Percentiles rank a stretch among this genome's conserved stretches.
phyloP scores from a whole-genome alignment of 2,888 invertebrate species.

The Drosophila vallismaia region DNA sequence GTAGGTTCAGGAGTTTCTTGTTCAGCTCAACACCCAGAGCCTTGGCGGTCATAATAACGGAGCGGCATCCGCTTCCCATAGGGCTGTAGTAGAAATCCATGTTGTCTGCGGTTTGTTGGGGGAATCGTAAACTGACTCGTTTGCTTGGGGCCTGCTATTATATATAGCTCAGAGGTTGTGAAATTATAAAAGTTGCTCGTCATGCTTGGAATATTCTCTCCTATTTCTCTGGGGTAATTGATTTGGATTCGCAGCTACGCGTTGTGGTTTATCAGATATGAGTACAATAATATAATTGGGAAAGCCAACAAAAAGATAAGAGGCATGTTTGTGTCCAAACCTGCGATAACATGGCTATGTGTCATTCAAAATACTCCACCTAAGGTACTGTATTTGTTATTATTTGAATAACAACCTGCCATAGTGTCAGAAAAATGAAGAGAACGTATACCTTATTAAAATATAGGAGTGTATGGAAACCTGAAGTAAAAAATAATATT shows the following conservation, averaged over 20 bases:
- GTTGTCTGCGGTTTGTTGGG: background rate
- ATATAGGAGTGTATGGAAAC: too few relatives aligned
- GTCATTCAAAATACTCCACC: background rate
- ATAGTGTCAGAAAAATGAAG: background rate
- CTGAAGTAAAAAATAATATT: too few relatives aligned
- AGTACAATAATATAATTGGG: background rate
- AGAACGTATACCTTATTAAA: background rate
- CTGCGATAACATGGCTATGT: background rate
- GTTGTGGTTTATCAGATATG: background rate
- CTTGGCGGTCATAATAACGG: slow-evolving; percentile 87
- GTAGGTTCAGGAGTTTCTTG: slow-evolving; percentile 85
- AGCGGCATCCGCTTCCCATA: slow-evolving; percentile 87
- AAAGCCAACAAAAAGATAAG: background rate
- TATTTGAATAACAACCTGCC: background rate
- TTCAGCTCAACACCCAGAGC: slow-evolving; percentile 88
- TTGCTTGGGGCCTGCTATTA: too few relatives aligned
- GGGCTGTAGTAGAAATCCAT: slow-evolving; percentile 87
- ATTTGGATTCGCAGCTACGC: background rate
- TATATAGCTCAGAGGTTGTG: slow-evolving; percentile 2
- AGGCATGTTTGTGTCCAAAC: background rate
- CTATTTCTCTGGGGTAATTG: background rate
- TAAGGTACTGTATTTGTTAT: background rate
- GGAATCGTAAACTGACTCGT: background rate
- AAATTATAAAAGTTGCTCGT: slow-evolving; percentile 10
- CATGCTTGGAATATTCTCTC: slow-evolving; percentile 10